Base-by-base conservation (phyloP, 2,797 vertebrate species). In the Anisognathus igniventris region DNA sequence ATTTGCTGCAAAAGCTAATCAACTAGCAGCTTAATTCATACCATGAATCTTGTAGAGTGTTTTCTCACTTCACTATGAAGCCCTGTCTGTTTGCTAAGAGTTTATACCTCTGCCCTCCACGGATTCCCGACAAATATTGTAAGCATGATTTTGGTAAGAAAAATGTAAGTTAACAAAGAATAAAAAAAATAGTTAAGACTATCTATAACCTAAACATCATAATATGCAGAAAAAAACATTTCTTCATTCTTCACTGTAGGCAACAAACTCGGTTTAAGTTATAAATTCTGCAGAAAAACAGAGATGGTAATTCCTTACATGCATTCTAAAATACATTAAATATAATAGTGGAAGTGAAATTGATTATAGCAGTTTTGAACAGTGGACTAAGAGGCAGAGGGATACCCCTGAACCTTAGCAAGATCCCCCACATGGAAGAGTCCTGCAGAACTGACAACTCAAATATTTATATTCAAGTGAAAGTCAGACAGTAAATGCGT, bases 11-110 rank as follows among this genome's bases (percentile, higher is more conserved):
- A 78, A 86, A 90, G 67, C 74, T 91, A 86, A 96, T 93, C 72
- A 93, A 53, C 76, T 5, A 79, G 58, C 64, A 85, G 82, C 71
- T 75, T 92, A 95, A 96, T 90, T 91, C 82, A 88, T 70, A 80
- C 72, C 79, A 88, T 84, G 91, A 95, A 93, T 92, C 92, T 88
- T 88, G 82, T 71, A 81, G 75, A 86, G 53, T 50, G 56, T 91
- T 92, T 86, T 84, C 86, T 88, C 86, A 81, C 66, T 62, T 84
- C 79, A 81, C 70, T 48, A 3, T 25, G 44, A 86, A 92, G 71
- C 30, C 40, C 33, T 58, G 27, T 51, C 77, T 93, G 83, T 95
- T 95, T 95, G 71, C 66, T 67, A 21, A 85, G 64, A 84, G 60
- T 90, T 94, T 84, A 18, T 27, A 68, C 42, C 83, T 79, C 68